Evolutionary conservation across 2,797 vertebrate species (phyloP).

Genomic region (Pachyuromys duprasi): DNA sequence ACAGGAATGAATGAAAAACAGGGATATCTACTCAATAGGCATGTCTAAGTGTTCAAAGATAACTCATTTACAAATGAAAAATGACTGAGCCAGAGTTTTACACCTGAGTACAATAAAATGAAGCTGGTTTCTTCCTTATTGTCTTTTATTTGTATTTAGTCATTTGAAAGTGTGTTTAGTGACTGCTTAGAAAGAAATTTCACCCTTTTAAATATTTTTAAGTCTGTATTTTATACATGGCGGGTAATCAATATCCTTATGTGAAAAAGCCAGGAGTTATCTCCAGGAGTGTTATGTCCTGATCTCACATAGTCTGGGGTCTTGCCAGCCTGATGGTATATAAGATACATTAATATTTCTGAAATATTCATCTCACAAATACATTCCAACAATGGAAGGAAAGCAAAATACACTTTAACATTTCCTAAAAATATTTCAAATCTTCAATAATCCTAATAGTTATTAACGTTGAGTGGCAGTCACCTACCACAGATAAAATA

Average conservation of each 20-base stretch:
- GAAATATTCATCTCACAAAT: not conserved
- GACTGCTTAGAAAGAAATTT: not conserved
- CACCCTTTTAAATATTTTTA: not conserved
- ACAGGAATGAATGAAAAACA: not conserved
- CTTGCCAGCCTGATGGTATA: not conserved
- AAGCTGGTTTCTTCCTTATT: not conserved
- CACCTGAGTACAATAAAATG: not conserved
- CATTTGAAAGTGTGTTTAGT: not conserved
- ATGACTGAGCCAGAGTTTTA: not conserved
- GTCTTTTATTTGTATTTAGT: not conserved
- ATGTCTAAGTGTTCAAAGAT: not conserved
- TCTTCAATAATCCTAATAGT: not conserved
- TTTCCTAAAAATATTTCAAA: conserved; percentile 8
- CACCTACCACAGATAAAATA: not conserved
- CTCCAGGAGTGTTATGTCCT: not conserved
- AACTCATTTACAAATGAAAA: conserved; percentile 3
- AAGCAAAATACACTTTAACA: not conserved
- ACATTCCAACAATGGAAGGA: not conserved
- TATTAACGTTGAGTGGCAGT: conserved; percentile 5
- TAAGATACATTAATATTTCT: not conserved
- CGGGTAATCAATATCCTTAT: not conserved
- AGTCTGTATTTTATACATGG: not conserved
- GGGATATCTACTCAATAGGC: not conserved
- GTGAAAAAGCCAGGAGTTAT: too few species aligned
- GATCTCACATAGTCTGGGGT: not conserved